phyloP scores from a whole-genome alignment of 2,113 vertebrate species.

The Mus spicilegus region DNA sequence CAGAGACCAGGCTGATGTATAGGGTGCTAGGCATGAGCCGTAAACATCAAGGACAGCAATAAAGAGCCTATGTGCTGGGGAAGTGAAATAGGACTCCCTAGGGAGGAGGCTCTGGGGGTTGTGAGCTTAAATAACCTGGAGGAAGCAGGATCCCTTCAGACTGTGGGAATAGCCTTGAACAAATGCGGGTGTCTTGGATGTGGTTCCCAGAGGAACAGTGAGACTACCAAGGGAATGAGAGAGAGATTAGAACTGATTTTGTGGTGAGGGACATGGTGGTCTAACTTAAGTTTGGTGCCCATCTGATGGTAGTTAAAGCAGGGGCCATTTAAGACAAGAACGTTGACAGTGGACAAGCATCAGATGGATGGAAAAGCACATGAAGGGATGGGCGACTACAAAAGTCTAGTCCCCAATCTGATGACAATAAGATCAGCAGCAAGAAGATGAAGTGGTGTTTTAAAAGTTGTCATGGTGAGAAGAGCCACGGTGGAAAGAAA shows the following conservation, averaged over 20 bases:
- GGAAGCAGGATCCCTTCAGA: neutral
- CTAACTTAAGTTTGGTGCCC: neutral
- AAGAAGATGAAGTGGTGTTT: neutral
- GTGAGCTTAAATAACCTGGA: neutral
- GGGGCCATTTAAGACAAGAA: neutral
- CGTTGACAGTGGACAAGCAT: neutral
- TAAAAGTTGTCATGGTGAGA: fast-evolving
- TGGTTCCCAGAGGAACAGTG: neutral
- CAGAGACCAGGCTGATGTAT: neutral
- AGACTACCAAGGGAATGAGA: neutral
- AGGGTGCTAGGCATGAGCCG: neutral
- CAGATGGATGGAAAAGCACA: neutral
- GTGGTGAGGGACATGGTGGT: neutral
- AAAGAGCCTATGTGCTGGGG: neutral
- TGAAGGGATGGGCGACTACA: neutral
- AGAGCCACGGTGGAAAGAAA: neutral
- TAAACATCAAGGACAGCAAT: neutral
- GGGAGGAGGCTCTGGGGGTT: neutral
- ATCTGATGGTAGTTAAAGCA: neutral
- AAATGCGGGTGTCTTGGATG: neutral
- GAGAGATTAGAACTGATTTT: neutral
- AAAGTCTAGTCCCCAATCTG: neutral
- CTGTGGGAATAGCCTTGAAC: neutral
- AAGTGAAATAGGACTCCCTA: neutral
- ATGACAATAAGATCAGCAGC: neutral